A percentile compares a stretch with the other conserved stretches of the same genome.
Conservation (phyloP, 2,797 vertebrate genomes). For the Schizothorax lantsangensis region DNA sequence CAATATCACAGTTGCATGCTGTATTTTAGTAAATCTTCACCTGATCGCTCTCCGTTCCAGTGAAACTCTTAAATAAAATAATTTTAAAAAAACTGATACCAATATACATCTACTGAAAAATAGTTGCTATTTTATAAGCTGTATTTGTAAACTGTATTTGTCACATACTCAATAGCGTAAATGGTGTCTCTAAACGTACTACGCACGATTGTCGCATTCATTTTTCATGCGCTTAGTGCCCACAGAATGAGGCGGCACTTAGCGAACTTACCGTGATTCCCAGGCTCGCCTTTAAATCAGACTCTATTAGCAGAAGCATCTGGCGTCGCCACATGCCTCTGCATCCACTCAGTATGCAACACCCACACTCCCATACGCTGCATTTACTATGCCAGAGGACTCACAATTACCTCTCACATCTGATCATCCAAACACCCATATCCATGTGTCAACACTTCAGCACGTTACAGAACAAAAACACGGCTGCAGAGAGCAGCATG, state of each 20-base stretch:
- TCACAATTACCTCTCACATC: conserved; percentile 48
- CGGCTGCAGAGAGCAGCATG: background rate
- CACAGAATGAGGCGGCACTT: conserved; percentile 24
- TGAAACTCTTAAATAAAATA: background rate
- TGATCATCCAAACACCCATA: conserved; percentile 42
- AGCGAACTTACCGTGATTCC: conserved; percentile 34
- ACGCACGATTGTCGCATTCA: background rate
- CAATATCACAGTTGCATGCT: background rate
- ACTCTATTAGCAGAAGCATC: conserved; percentile 59
- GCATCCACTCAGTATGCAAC: conserved; percentile 51
- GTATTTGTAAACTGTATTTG: background rate
- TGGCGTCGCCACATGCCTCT: conserved; percentile 53
- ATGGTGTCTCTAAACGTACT: background rate
- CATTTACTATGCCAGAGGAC: conserved; percentile 57
- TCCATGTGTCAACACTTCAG: conserved; percentile 40
- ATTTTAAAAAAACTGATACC: background rate
- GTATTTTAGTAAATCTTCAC: background rate
- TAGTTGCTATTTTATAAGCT: background rate
- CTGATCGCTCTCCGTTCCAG: background rate
- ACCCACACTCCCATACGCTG: conserved; percentile 37
- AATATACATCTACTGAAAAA: background rate
- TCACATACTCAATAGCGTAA: background rate
- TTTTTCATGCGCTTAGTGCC: conserved; percentile 4
- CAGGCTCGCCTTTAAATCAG: conserved; percentile 59
- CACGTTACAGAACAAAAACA: background rate